These are phyloP conservation scores for Podilymbus podiceps DNA, from an alignment of 2,113 vertebrate species.

Conservation along the genomic window DNA sequence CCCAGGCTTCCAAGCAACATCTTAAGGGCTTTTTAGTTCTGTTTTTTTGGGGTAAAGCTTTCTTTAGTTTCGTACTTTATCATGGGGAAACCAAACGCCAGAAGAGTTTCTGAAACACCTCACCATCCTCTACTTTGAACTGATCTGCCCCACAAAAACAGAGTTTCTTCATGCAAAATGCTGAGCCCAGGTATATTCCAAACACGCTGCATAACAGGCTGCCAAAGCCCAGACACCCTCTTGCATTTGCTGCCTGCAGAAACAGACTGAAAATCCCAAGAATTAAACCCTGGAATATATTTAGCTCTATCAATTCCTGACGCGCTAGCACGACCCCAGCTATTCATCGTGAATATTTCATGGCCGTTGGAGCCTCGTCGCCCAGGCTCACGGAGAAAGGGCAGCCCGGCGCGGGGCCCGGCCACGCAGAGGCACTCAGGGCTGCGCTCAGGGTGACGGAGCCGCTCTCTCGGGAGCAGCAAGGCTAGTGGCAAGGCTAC, in stretches of 20 bases:
- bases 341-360: rapidly evolving
- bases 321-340: background rate
- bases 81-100: background rate
- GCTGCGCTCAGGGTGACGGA: background rate
- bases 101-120: background rate
- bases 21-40: no score
- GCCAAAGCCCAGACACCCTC: background rate
- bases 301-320: background rate
- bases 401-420: background rate
- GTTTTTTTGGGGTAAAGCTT: background rate
- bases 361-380: background rate
- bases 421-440: rapidly evolving
- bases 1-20: background rate
- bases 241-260: background rate
- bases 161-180: background rate
- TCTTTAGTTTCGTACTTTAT: background rate
- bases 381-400: background rate
- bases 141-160: background rate
- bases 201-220: background rate
- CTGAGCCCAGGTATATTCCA: background rate
- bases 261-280: background rate
- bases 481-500: no score
- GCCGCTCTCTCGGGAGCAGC: no score
- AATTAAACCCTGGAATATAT: background rate
- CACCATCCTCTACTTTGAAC: background rate